Evolutionary conservation across 2,113 vertebrate genomes (phyloP).

Genomic region (Mormoops blainvillei): DNA sequence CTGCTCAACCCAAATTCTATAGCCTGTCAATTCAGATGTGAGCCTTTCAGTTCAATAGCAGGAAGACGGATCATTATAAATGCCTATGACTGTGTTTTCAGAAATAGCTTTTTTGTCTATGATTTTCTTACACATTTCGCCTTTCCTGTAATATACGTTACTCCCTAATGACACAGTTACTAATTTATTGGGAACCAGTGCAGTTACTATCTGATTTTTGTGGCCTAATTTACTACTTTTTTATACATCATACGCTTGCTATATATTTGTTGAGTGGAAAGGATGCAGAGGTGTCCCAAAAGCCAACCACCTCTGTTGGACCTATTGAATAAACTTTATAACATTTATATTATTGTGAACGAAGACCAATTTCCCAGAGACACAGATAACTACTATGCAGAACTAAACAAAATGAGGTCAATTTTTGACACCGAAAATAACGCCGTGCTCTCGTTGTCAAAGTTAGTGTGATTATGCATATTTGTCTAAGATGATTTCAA

Average conservation of each 20-base stretch:
- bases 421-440: background rate
- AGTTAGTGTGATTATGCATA: background rate
- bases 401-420: background rate
- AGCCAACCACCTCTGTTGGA: background rate
- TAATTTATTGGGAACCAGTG: background rate
- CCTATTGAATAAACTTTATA: background rate
- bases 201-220: background rate
- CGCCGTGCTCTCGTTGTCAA: background rate
- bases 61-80: background rate
- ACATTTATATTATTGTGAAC: background rate
- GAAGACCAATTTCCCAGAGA: background rate
- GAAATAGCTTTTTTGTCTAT: background rate
- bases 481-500: background rate
- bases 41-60: background rate
- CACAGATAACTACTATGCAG: background rate
- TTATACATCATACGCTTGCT: background rate
- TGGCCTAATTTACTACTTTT: background rate
- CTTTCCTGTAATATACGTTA: background rate
- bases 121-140: background rate
- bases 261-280: background rate
- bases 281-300: background rate
- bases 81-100: background rate
- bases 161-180: background rate
- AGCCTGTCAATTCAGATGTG: background rate
- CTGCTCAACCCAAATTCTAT: background rate